Base-by-base conservation (phyloP, 1,140 invertebrate species). In the Cataglyphis hispanica region DNA sequence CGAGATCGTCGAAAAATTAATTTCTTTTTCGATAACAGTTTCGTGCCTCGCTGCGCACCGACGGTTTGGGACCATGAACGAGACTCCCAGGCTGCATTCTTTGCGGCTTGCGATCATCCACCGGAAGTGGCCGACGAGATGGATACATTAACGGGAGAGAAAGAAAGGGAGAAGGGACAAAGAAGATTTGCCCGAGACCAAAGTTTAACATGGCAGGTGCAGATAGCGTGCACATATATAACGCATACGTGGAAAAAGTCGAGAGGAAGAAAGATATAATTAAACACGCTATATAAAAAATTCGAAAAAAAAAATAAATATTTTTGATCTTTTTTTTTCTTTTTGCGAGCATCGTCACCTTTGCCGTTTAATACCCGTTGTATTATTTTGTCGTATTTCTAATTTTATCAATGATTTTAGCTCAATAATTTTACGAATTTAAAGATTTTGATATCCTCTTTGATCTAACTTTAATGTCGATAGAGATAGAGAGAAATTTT, bases 21-120 rank as follows among this genome's bases (percentile, higher is more conserved):
- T 92, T 91, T 91, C 87, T 90, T 89, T 84, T 86, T 83, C 89
- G 69, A 87, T 88, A 91, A 91, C 90, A 88, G 90, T 91, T 90
- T 92, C 56, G 89, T 89, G 90, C 87, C 86, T 91, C 63, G 90
- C 76, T 90, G 89, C 63, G 56, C 89, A 91, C 69, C 81, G 85
- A 87, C 81, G 85, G 87, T 87, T 89, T 75, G 87, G 72, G 75
- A 85, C 69, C 81, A 74, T 22, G 77, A 76, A 53, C 83, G 56
- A 53, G 43, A 31, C 25, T 75, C 81, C 27, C 67, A 43, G 74
- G 69, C 87, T 53, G 64, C 61, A 74, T 80, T 85, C 87, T 67
- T 70, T 72, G 69, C 63, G 69, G 75, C 67, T 46, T 70, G 43
- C 86, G 75, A 85, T 64, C 83, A 77, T 81, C 83, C 83, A 67